Conservation (phyloP, 2,797 vertebrate genomes). For the Scleropages formosus region DNA sequence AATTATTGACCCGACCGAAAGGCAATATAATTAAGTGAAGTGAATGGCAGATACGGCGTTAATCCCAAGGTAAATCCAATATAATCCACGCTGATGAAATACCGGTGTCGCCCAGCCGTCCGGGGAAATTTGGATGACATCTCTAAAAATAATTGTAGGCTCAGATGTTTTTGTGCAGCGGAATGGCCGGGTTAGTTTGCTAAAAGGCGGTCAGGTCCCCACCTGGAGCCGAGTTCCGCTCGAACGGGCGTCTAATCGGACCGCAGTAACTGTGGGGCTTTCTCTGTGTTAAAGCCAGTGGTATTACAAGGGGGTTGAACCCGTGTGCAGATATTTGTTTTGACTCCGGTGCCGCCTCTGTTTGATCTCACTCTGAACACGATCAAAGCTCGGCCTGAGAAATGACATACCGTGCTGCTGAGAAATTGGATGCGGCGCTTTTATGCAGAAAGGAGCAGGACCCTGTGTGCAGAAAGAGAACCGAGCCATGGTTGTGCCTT, state of each 20-base stretch:
- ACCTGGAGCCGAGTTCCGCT: background rate
- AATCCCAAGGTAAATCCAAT: conserved; percentile 44
- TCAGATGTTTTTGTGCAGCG: background rate
- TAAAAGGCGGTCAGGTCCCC: background rate
- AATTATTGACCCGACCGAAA: conserved; percentile 42
- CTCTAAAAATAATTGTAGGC: conserved; percentile 15
- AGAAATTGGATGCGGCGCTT: conserved; percentile 2
- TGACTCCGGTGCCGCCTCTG: background rate
- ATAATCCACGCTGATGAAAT: conserved; percentile 47
- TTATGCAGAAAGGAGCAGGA: conserved; percentile 1
- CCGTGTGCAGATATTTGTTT: background rate
- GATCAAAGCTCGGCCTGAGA: conserved; percentile 8
- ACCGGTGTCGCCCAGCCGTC: conserved; percentile 31
- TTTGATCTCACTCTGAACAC: conserved; percentile 4
- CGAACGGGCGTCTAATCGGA: background rate
- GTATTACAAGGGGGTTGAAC: background rate
- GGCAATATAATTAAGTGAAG: conserved; percentile 49
- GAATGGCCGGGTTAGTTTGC: background rate
- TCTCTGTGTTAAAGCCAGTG: background rate
- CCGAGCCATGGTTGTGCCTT: background rate
- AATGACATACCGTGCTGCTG: background rate
- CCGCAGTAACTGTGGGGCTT: background rate
- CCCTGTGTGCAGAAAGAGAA: background rate
- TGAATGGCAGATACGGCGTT: conserved; percentile 37
- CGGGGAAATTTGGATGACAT: conserved; percentile 9